Percentiles rank a stretch among this genome's conserved stretches.
Evolutionary conservation across 2,888 invertebrate species (phyloP).

Genomic region (Selenia dentaria): DNA sequence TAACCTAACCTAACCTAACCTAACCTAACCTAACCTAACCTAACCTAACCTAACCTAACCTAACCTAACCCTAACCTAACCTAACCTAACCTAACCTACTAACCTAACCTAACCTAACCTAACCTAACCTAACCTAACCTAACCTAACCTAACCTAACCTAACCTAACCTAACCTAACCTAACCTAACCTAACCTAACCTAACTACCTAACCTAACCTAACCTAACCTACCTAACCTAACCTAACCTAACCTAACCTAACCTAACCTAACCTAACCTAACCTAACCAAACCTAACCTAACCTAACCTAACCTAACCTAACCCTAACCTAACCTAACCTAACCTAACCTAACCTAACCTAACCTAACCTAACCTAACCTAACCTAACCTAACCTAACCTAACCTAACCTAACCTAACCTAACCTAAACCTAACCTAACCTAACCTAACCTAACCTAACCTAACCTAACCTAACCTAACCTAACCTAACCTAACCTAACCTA

Average conservation of each 20-base stretch:
- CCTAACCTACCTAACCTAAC: no score
- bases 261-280: no score
- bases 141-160: constrained; percentile 4
- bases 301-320: not conserved
- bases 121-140: constrained; percentile 5
- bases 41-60: constrained; percentile 5
- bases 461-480: constrained; percentile 31
- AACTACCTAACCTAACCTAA: not conserved
- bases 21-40: constrained; percentile 4
- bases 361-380: constrained; percentile 34
- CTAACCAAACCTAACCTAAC: not conserved
- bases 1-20: no score
- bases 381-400: constrained; percentile 34
- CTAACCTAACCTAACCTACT: no score
- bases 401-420: no score
- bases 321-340: constrained; percentile 23
- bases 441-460: constrained; percentile 34
- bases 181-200: not conserved
- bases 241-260: no score
- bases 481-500: constrained; percentile 22
- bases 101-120: constrained; percentile 3
- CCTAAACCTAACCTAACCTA: constrained; percentile 32
- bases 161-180: constrained; percentile 1
- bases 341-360: constrained; percentile 34
- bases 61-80: constrained; percentile 2